Evolutionary conservation across 2,797 vertebrate species (phyloP), one percentile per base, ranked within the genome.

Genomic region (Ctenosaura bakeri): DNA sequence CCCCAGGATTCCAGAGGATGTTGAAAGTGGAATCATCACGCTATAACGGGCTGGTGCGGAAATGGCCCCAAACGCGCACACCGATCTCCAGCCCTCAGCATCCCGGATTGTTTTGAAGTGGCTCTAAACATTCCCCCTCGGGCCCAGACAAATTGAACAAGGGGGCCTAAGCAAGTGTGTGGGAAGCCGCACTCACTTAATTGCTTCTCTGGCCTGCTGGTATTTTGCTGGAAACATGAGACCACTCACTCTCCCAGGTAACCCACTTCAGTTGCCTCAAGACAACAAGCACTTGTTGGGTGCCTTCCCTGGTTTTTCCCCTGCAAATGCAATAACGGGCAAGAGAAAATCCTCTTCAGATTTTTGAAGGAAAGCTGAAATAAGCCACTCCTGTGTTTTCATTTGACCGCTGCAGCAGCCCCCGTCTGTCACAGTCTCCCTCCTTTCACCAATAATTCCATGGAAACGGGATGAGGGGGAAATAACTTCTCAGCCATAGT

Each of bases 61-160:
- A n/a, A n/a, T n/a, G n/a, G n/a, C n/a, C n/a, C n/a, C n/a, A n/a
- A 10, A 0, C 3, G 13, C 59, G 56, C 32, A 0, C 1, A 1
- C 20, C 16, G 7, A 32, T 6, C 10, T 9, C 35, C 4, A 0
- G 32, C 14, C 42, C 38, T 12, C 77, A 35, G 1, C 32, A 10
- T 80, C 32, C 14, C 64, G 59, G 83, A 1, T 62, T 24, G 26
- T 83, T 46, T 76, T 50, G 71, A 79, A n/a, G 20, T 18, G 32
- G 46, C 18, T 54, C 2, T 6, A 54, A 42, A 10, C 83, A 80
- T 71, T 12, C 1, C 24, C 54, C 52, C 38, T 13, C 24, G 76
- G 18, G 42, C 18, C 59, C 29, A 35, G 59, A 46, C 22, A n/a
- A 87, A 64, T 5, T 52, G 13, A 16, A n/a, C 3, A 3, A 26